Base-by-base conservation (phyloP, 2,888 invertebrate species). In the Hydriomena furcata region DNA sequence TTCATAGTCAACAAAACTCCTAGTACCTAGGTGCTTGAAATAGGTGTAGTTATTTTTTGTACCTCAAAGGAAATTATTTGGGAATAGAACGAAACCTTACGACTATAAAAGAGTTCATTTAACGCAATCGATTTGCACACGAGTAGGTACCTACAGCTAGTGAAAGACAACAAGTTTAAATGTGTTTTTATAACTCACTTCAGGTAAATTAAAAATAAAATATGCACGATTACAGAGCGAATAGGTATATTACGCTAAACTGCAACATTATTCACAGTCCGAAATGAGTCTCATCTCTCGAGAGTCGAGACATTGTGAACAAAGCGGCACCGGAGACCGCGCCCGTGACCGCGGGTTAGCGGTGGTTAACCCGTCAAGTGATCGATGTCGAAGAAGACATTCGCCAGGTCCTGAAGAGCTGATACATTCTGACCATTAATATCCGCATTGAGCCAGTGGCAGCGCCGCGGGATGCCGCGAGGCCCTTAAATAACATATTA, bases 401-500 rank as follows among this genome's bases (percentile, higher is more conserved):
- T 79, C 69, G 80, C 81, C 53, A 40, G 45, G 38, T 49, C 54
- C 68, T 67, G 68, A 65, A 61, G 60, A 63, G 63, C 68, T 77
- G 83, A 84, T 83, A 77, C 83, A 85, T 84, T 68, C 71, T 65
- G 63, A 66, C 69, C 85, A 86, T 86, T 84, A 87, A 86, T 88
- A 83, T 79, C 73, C 62, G 78, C 80, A 82, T 84, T 83, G 82
- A 82, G 76, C 65, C 73, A 68, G 81, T 78, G 82, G 82, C 80
- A 72, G 80, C 86, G 66, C 87, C 60, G 76, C 86, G 82, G 88
- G 87, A 73, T 76, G 73, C 78, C 82, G 62, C 74, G 72, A 68
- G 65, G 68, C 72, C 78, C 74, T 79, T 82, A 81, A 83, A 83
- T 84, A 84, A 84, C 84, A 82, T 78, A 84, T 87, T 86, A 87